These are phyloP conservation scores for Melanerpes aurifrons DNA, from an alignment of 2,113 vertebrate genomes.

Conservation along the genomic window DNA sequence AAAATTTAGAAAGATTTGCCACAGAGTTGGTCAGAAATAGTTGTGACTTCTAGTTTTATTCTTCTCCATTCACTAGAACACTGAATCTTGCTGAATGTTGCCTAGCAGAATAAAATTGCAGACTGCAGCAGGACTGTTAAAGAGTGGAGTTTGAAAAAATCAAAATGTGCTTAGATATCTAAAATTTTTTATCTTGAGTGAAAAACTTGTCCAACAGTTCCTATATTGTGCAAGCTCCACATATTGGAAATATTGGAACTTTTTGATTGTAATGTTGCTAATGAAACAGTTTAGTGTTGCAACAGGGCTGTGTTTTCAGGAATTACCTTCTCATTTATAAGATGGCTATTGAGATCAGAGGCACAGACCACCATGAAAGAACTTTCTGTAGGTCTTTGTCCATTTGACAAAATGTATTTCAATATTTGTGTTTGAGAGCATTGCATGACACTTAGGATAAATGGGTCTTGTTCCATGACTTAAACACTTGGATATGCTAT, in stretches of 20 bases:
- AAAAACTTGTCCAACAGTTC: not conserved
- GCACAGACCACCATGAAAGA: not conserved
- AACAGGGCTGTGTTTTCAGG: not conserved
- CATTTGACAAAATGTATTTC: not conserved
- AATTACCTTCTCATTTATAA: not conserved
- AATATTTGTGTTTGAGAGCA: not conserved
- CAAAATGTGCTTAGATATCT: not conserved
- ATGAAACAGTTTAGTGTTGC: not conserved
- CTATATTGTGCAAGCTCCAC: not conserved
- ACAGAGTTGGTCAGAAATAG: not conserved
- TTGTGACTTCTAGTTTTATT: not conserved
- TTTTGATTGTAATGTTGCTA: not conserved
- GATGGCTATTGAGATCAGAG: not conserved
- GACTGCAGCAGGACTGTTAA: not conserved
- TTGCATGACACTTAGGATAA: not conserved
- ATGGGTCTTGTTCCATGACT: not conserved
- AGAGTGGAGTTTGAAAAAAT: fast-evolving
- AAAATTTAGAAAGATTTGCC: not conserved
- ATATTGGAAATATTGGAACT: not conserved
- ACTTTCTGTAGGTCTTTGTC: not conserved
- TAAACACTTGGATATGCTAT: not conserved
- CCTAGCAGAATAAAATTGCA: not conserved
- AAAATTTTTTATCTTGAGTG: not conserved
- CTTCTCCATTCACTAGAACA: not conserved
- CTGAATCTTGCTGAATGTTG: not conserved